phyloP scores from a whole-genome alignment of 2,888 invertebrate genomes.

The Eupithecia insigniata region DNA sequence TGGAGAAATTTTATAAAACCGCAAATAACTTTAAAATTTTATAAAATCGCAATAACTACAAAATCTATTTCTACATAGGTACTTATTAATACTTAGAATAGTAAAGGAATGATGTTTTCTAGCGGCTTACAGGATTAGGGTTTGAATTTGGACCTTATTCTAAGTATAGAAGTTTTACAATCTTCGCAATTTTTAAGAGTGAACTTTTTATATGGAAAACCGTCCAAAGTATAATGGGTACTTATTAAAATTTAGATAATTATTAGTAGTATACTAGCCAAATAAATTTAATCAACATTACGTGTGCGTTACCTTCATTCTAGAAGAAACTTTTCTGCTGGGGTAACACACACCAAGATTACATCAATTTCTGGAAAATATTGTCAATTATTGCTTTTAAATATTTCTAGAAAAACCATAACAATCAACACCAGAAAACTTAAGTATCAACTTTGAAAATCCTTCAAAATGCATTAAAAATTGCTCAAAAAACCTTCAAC shows the following conservation, averaged over 20 bases:
- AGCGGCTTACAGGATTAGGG: constrained; percentile 10
- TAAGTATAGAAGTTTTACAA: background rate
- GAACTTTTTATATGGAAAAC: background rate
- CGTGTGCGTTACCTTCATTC: no score
- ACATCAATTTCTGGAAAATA: constrained; percentile 57
- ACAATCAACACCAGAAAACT: background rate
- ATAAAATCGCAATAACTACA: constrained; percentile 37
- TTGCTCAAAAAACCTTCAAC: constrained; percentile 27
- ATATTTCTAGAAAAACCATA: constrained; percentile 23
- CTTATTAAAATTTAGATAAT: background rate
- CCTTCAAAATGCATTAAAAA: constrained; percentile 40
- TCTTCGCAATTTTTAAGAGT: background rate
- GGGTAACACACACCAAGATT: no score
- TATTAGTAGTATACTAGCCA: background rate
- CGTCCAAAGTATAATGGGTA: background rate
- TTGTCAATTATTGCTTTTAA: constrained; percentile 72
- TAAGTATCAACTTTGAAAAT: constrained; percentile 34
- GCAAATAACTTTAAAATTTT: constrained; percentile 38
- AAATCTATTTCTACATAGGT: constrained; percentile 28
- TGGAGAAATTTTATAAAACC: constrained; percentile 26
- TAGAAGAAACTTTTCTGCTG: no score
- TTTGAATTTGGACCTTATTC: constrained; percentile 18
- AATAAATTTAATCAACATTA: constrained; percentile 36
- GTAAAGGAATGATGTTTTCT: constrained; percentile 30
- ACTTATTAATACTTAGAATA: constrained; percentile 19